These are phyloP conservation scores for Cryptoblepharus egeriae DNA, from an alignment of 2,797 vertebrate genomes.

Conservation along the genomic window DNA sequence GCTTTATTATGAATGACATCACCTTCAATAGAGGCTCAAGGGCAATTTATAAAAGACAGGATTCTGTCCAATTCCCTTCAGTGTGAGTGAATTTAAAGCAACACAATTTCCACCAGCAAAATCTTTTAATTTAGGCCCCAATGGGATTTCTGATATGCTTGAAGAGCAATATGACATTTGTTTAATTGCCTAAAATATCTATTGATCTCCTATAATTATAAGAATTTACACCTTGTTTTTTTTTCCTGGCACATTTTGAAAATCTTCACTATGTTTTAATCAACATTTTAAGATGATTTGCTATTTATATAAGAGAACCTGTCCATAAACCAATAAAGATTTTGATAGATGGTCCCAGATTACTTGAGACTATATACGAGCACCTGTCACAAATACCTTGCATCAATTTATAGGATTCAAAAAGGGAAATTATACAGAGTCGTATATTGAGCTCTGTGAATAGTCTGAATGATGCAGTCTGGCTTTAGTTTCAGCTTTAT, in stretches of 20 bases:
- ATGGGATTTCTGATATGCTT: conserved; percentile 20
- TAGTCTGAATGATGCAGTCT: not conserved
- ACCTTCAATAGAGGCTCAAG: conserved; percentile 41
- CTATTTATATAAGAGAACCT: not conserved
- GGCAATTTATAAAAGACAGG: conserved; percentile 36
- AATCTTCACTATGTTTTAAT: not conserved
- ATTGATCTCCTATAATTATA: conserved; percentile 9
- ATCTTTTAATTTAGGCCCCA: conserved; percentile 25
- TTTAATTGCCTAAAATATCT: not conserved
- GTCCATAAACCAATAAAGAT: not conserved
- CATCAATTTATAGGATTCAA: not conserved
- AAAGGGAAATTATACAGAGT: not conserved
- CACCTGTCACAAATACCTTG: not conserved
- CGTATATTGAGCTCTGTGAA: not conserved
- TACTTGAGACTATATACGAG: not conserved
- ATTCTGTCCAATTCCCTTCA: conserved; percentile 32
- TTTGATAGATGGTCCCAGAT: not conserved
- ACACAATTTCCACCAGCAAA: not conserved
- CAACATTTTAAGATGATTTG: not conserved
- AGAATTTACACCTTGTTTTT: not conserved
- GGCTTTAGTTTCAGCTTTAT: conserved; percentile 1
- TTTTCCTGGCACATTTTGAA: not conserved
- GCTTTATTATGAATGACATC: conserved; percentile 21
- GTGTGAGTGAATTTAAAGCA: not conserved
- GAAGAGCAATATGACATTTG: not conserved